Evolutionary conservation across 64 coral and sea anemone genomes (phyloP), one percentile per base, ranked within the genome.

Genomic region (Hydrozoanthus tunicans): DNA sequence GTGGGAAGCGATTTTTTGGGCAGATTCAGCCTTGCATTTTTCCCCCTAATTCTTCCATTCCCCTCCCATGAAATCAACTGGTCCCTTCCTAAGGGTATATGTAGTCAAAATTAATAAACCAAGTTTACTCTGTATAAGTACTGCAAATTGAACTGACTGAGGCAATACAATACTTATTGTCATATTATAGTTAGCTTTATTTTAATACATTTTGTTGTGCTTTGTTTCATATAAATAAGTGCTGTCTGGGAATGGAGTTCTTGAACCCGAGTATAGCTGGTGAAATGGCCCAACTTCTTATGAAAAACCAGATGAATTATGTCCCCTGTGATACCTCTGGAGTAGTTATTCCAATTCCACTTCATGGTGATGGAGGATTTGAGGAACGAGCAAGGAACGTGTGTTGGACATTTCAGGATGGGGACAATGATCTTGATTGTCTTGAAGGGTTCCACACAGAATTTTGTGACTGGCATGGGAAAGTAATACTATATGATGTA

Each of bases 401-500:
- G 1, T 51, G 63, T 13, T 57, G 91, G 32, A 92, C 91, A 17
- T 92, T 92, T 70, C 90, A 84, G 65, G 90, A 84, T 83, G 80
- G 79, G 32, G 79, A 83, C 56, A 92, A 76, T 32, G 64, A 25
- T 12, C 51, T 58, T 73, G 90, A 84, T 14, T 12, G 90, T 56
- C 79, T 92, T 11, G 69, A 83, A 53, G 80, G 90, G 6, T 8
- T 92, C 83, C 53, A 76, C 59, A 65, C 90, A 23, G 80, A 92
- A 51, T 76, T 83, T 92, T 64, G 79, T 17, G 90, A 92, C 70
- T 92, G 90, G 90, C 90, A 92, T 63, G 90, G 67, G 5, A 92
- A 92, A 70, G 62, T 92, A 17, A 92, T 14, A 43, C 64, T 92
- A 6, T 83, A 83, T 73, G 32, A 43, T 43, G 32, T 43, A 43